Percentiles rank a stretch among this genome's conserved stretches.
Evolutionary conservation across 2,113 vertebrate species (phyloP).

Genomic region (Pluvialis apricaria): DNA sequence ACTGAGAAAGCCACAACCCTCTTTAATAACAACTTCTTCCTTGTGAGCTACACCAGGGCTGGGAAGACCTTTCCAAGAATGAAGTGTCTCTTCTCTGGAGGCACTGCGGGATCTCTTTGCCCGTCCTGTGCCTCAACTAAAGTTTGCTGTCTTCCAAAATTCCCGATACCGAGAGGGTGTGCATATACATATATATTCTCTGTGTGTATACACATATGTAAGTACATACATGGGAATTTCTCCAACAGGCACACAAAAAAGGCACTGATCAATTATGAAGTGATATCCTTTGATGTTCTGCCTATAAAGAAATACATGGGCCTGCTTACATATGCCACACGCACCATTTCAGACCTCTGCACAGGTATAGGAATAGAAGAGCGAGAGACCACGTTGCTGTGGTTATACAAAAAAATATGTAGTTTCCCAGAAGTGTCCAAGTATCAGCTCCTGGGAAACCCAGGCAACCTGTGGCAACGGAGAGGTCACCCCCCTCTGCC

Average conservation of each 20-base stretch:
- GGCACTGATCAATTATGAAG: not conserved
- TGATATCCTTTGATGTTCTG: not conserved
- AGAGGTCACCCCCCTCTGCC: fast-evolving
- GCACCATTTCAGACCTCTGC: not conserved
- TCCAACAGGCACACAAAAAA: not conserved
- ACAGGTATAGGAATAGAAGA: not conserved
- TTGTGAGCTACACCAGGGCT: not conserved
- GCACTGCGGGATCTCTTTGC: not conserved
- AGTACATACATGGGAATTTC: not conserved
- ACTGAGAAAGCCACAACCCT: not conserved
- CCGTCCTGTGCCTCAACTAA: not conserved
- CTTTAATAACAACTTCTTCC: not conserved
- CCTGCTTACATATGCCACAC: not conserved
- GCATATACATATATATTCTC: too few species aligned
- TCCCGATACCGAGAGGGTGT: not conserved
- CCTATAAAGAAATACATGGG: not conserved
- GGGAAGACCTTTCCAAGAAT: not conserved
- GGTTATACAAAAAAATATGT: not conserved
- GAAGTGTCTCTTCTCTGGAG: not conserved
- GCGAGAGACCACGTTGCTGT: not conserved
- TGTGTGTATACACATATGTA: not conserved
- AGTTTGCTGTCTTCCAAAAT: not conserved
- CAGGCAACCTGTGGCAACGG: not conserved
- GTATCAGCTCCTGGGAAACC: not conserved
- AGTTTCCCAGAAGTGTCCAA: not conserved